A percentile compares a stretch with the other conserved stretches of the same genome.
Conservation (phyloP, 2,888 invertebrate genomes). For the Nebria salina region DNA sequence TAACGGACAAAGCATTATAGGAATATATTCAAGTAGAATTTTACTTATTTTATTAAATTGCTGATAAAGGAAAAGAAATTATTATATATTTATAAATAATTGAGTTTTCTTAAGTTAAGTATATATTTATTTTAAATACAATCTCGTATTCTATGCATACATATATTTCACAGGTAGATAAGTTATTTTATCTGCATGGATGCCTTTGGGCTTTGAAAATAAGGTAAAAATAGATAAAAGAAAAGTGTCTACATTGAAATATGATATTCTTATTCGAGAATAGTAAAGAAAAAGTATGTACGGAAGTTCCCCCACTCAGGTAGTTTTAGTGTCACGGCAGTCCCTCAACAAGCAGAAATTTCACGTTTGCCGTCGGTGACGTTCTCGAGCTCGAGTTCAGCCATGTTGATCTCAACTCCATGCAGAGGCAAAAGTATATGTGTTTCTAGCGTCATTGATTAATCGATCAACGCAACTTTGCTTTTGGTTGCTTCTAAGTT, state of each 20-base stretch:
- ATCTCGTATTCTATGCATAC: neutral
- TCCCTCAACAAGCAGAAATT: slow-evolving; percentile 14
- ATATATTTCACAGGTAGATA: neutral
- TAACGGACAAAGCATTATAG: too few relatives aligned
- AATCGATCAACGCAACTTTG: neutral
- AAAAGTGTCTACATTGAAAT: slow-evolving; percentile 22
- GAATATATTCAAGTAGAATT: too few relatives aligned
- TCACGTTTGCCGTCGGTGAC: slow-evolving; percentile 38
- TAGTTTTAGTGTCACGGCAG: neutral
- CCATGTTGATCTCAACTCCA: slow-evolving; percentile 45
- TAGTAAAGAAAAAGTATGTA: slow-evolving; percentile 11
- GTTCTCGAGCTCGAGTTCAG: slow-evolving; percentile 42
- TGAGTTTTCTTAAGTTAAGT: too few relatives aligned
- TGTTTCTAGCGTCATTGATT: slow-evolving; percentile 25
- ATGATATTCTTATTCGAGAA: slow-evolving; percentile 17
- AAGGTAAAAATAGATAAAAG: neutral
- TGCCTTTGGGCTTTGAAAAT: neutral
- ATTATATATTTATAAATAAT: too few relatives aligned
- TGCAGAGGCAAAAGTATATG: slow-evolving; percentile 14
- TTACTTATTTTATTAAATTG: too few relatives aligned
- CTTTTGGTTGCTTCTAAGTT: neutral
- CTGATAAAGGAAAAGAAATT: too few relatives aligned
- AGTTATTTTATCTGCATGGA: neutral
- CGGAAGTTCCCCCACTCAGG: slow-evolving; percentile 25
- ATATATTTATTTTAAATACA: neutral